phyloP scores from a whole-genome alignment of 2,888 invertebrate genomes.

The Ormyrus labotus region DNA sequence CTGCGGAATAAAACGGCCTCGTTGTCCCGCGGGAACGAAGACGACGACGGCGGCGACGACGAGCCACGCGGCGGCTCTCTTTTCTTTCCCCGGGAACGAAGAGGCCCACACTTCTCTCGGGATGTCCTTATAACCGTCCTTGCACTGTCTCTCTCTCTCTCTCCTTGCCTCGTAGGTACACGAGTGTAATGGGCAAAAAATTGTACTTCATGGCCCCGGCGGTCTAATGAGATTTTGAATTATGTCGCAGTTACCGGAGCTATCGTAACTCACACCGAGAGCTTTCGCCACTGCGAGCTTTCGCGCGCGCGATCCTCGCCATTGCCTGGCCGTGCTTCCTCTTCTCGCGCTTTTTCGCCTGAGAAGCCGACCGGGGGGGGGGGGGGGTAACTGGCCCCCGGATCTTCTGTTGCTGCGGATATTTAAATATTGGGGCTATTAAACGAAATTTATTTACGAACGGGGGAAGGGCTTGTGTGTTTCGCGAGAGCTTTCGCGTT shows the following conservation, averaged over 20 bases:
- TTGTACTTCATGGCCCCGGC: constrained; percentile 65
- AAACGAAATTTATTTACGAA: too few relatives aligned
- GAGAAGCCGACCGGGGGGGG: too few relatives aligned
- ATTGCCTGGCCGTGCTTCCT: constrained; percentile 13
- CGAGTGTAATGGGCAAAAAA: constrained; percentile 69
- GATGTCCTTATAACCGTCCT: constrained; percentile 28
- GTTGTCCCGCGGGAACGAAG: constrained; percentile 14
- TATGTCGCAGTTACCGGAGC: constrained; percentile 67
- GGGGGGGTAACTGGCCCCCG: too few relatives aligned
- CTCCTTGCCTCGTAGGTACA: constrained; percentile 29
- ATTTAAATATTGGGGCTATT: too few relatives aligned
- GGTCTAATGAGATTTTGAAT: constrained; percentile 74
- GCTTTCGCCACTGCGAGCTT: too few relatives aligned
- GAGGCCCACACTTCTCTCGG: background rate
- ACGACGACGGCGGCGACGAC: constrained; percentile 27
- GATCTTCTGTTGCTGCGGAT: too few relatives aligned
- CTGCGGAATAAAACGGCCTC: constrained; percentile 41
- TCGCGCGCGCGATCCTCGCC: background rate
- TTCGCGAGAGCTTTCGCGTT: too few relatives aligned
- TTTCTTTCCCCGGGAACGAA: background rate
- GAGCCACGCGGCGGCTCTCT: constrained; percentile 1
- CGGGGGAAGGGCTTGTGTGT: too few relatives aligned
- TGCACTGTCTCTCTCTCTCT: too few relatives aligned
- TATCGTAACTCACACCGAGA: constrained; percentile 60
- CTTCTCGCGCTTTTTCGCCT: constrained; percentile 41